Percentiles rank a stretch among this genome's conserved stretches.
These are phyloP conservation scores for Chironomus tentans DNA, from an alignment of 2,888 invertebrate genomes.

Conservation along the genomic window DNA sequence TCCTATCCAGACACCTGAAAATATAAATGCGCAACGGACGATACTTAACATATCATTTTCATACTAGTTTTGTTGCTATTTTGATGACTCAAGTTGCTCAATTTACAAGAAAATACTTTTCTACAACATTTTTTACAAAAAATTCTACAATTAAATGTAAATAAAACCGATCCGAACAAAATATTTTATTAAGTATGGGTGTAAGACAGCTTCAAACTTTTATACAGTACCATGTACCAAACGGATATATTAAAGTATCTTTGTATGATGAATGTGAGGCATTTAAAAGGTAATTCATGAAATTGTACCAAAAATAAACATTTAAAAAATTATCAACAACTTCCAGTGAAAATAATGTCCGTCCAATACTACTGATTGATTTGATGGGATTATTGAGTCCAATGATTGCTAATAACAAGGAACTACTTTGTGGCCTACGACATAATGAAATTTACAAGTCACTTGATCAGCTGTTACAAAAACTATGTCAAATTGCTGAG, in stretches of 20 bases:
- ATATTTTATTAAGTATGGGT: neutral
- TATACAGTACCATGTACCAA: neutral
- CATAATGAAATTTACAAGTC: neutral
- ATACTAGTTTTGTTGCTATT: too few relatives aligned
- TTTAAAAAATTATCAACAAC: neutral
- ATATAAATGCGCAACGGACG: too few relatives aligned
- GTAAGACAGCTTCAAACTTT: neutral
- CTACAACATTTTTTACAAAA: neutral
- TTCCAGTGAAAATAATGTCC: neutral
- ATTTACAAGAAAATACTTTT: too few relatives aligned
- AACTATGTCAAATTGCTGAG: neutral
- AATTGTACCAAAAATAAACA: neutral
- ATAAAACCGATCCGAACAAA: neutral
- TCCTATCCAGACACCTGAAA: too few relatives aligned
- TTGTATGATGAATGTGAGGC: neutral
- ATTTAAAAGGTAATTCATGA: neutral
- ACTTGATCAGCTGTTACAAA: neutral
- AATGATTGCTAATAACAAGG: neutral
- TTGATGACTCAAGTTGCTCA: too few relatives aligned
- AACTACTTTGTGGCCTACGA: neutral
- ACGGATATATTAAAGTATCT: neutral
- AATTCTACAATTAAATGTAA: neutral
- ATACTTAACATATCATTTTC: too few relatives aligned
- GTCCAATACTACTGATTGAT: conserved; percentile 12
- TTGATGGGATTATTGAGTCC: neutral